phyloP scores from a whole-genome alignment of 2,888 invertebrate genomes.

The Perizoma flavofasciatum region DNA sequence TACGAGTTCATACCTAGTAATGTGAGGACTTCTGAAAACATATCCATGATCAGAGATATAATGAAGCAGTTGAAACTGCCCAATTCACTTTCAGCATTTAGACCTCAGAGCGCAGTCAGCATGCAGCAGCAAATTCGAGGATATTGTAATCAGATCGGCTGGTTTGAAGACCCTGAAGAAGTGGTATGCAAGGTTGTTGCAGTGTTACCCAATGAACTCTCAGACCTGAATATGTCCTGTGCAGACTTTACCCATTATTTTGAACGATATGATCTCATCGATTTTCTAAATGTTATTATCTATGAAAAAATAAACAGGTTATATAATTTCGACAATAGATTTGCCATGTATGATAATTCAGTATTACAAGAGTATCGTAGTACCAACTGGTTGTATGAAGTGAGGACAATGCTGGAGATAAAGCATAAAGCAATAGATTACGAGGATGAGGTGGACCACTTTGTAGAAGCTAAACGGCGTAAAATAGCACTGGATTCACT shows the following conservation, averaged over 20 bases:
- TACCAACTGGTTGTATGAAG: constrained; percentile 84
- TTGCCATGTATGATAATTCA: constrained; percentile 84
- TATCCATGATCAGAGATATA: constrained; percentile 74
- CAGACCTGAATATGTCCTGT: constrained; percentile 61
- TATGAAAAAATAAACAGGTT: constrained; percentile 80
- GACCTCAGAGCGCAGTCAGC: constrained; percentile 64
- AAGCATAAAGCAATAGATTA: constrained; percentile 68
- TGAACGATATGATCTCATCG: constrained; percentile 76
- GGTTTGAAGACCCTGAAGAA: constrained; percentile 74
- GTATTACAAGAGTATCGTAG: constrained; percentile 79
- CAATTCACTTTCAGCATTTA: constrained; percentile 68
- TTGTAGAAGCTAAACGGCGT: constrained; percentile 69
- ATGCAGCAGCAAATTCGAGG: constrained; percentile 75
- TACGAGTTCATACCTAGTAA: constrained; percentile 87
- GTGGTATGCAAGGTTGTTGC: constrained; percentile 79
- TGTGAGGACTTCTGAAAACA: constrained; percentile 82
- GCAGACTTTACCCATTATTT: constrained; percentile 67
- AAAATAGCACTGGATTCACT: constrained; percentile 66
- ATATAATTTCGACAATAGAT: constrained; percentile 70
- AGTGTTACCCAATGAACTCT: constrained; percentile 65
- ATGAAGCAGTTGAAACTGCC: constrained; percentile 84
- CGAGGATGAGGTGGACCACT: constrained; percentile 67
- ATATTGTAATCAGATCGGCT: constrained; percentile 79
- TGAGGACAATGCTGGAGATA: constrained; percentile 55
- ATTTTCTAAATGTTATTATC: constrained; percentile 81